Evolutionary conservation across 2,113 vertebrate genomes (phyloP), one percentile per base, ranked within the genome.

Genomic region (Lethenteron camtschaticum): DNA sequence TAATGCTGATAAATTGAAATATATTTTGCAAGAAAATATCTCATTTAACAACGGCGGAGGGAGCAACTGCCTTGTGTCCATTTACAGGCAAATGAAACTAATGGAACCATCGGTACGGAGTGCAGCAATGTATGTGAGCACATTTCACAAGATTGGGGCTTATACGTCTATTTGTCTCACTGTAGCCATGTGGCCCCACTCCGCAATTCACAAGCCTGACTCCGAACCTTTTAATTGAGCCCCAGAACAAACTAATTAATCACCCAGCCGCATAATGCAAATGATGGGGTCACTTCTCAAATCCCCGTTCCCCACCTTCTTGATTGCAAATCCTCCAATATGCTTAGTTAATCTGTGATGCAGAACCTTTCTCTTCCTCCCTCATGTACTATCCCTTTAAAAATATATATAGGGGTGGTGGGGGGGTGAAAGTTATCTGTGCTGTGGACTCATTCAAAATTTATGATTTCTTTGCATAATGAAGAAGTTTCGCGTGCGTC

Each of bases 371-470:
- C 41, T 41, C 41, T 41, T 41, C 41, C 41, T 41, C 41, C 41
- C 41, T 41, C 41, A 41, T 41, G 41, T 13, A 20, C 18, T 7
- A 69, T 13, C 12, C 12, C 59, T 55, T 55, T 71, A 58, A 73
- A 72, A 18, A 1, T 59, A 73, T 20, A 57, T 56, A 68, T 18
- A 71, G 72, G 68, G 69, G n/a, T 9, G 57, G 24, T 24, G 24
- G 24, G 24, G 14, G 60, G 10, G 60, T 18, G 10, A 66, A 96
- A 89, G 94, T 95, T 92, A 90, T 86, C 84, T 78, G 82, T 88
- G 86, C 81, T 88, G 84, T 88, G 81, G 78, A 79, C 85, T 89
- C 88, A 91, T 95, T 91, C 87, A 88, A 82, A 95, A 90, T 96
- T 94, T 95, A 95, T 94, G 87, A 88, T 95, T 96, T 78, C 79